Evolutionary conservation across 2,113 vertebrate genomes (phyloP).

Genomic region (Picathartes gymnocephalus): DNA sequence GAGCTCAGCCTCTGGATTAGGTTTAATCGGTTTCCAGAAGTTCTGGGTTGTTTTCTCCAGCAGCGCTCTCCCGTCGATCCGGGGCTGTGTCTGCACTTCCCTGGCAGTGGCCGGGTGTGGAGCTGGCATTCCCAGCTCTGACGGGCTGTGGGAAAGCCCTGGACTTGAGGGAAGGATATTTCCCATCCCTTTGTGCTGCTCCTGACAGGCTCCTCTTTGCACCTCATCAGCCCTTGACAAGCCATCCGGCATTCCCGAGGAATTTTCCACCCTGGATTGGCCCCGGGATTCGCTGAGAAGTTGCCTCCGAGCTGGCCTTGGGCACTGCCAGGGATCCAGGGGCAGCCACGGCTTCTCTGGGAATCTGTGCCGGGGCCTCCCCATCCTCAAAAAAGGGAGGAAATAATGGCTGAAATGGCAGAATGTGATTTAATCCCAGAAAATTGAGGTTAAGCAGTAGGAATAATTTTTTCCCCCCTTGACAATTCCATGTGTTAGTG

Average conservation of each 20-base stretch:
- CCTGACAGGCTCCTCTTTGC: slow-evolving; percentile 50
- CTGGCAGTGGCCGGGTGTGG: neutral
- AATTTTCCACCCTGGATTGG: neutral
- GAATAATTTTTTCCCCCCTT: neutral
- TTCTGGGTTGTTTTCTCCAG: neutral
- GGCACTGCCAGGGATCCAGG: neutral
- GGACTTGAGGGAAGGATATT: neutral
- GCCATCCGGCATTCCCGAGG: neutral
- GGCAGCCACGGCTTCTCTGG: neutral
- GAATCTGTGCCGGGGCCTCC: neutral
- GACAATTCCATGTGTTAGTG: neutral
- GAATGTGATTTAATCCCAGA: neutral
- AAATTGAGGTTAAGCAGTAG: neutral
- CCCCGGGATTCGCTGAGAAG: neutral
- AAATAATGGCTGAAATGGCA: neutral
- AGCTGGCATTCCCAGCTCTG: neutral
- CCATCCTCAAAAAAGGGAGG: neutral
- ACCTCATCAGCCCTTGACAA: slow-evolving; percentile 14
- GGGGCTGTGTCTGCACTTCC: neutral
- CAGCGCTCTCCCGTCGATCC: neutral
- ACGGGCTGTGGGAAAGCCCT: slow-evolving; percentile 22
- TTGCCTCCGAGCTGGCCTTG: neutral
- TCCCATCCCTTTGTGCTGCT: slow-evolving; percentile 13
- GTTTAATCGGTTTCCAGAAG: neutral
- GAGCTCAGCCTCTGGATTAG: neutral